phyloP scores from a whole-genome alignment of 1,140 invertebrate genomes.

The Contarinia nasturtii region DNA sequence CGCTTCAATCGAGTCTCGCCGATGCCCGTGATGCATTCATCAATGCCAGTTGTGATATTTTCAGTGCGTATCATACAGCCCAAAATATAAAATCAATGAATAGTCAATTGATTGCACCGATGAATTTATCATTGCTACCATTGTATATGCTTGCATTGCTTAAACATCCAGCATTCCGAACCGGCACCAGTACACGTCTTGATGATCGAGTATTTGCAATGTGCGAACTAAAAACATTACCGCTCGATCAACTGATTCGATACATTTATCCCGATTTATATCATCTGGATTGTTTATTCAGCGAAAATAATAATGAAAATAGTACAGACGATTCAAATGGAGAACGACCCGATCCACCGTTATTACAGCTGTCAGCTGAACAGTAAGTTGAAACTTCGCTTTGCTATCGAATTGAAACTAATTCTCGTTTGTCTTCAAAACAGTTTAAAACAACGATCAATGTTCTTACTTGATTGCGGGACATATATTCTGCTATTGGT shows the following conservation, averaged over 20 bases:
- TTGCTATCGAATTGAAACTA: no score
- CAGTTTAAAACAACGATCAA: constrained; percentile 67
- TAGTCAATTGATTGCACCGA: constrained; percentile 50
- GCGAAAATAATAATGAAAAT: constrained; percentile 36
- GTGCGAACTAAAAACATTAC: constrained; percentile 83
- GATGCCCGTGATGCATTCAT: constrained; percentile 93
- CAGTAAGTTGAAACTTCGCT: no score
- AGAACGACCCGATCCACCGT: constrained; percentile 34
- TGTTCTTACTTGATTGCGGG: constrained; percentile 80
- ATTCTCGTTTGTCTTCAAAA: no score
- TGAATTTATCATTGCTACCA: constrained; percentile 61
- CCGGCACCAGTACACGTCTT: constrained; percentile 65
- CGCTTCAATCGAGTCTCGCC: constrained; percentile 59
- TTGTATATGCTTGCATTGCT: constrained; percentile 78
- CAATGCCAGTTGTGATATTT: constrained; percentile 82
- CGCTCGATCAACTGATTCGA: constrained; percentile 62
- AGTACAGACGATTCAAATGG: constrained; percentile 3
- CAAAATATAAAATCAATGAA: constrained; percentile 36
- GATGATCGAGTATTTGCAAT: constrained; percentile 88
- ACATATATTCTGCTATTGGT: constrained; percentile 73
- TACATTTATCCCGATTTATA: constrained; percentile 88
- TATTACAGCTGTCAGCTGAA: constrained; percentile 46
- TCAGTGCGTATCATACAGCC: constrained; percentile 60
- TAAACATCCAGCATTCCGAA: constrained; percentile 76
- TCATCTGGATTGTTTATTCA: constrained; percentile 53